A percentile compares a stretch with the other conserved stretches of the same genome.
Conservation (phyloP, 2,797 vertebrate genomes). For the Sphenopsis melanotis region DNA sequence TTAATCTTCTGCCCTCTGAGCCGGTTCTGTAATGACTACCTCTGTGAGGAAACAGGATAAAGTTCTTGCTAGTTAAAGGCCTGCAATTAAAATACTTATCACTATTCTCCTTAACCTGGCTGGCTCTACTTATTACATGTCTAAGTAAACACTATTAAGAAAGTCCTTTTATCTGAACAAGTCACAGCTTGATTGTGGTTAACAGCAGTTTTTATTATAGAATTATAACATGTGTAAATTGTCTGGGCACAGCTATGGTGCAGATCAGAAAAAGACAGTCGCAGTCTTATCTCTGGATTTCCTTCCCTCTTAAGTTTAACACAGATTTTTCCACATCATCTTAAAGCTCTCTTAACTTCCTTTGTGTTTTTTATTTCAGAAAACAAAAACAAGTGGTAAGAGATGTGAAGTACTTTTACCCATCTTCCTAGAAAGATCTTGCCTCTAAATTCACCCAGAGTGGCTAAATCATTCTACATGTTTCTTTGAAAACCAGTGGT, state of each 20-base stretch:
- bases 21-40: background rate
- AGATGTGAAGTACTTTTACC: background rate
- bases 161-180: slow-evolving; percentile 14
- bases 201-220: background rate
- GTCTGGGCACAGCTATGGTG: background rate
- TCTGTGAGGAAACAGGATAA: background rate
- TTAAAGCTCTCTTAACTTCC: background rate
- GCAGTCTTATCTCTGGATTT: background rate
- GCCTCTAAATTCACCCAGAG: background rate
- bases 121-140: background rate
- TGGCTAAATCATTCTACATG: background rate
- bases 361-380: background rate
- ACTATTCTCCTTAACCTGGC: background rate
- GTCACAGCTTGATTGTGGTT: background rate
- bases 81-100: slow-evolving; percentile 15
- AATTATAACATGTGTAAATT: background rate
- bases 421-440: background rate
- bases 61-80: background rate
- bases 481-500: background rate
- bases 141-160: background rate
- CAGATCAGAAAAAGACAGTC: background rate
- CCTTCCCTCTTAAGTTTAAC: background rate
- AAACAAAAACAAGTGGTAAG: background rate
- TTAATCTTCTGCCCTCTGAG: background rate
- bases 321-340: background rate